Evolutionary conservation across 2,888 invertebrate genomes (phyloP).

Genomic region (Lydus trimaculatus): DNA sequence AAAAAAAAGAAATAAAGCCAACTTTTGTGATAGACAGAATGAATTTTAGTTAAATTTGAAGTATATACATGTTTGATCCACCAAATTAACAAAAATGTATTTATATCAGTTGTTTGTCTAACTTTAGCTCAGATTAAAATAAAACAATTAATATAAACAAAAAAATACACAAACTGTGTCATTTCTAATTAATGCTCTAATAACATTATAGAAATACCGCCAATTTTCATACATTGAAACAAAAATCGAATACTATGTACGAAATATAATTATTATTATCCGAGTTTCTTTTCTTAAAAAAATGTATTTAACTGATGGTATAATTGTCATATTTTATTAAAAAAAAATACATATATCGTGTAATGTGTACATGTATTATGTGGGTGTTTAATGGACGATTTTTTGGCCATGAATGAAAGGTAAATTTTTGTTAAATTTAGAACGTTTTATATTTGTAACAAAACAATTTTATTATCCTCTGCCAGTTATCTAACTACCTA

Average conservation of each 20-base stretch:
- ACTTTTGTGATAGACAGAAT: slow-evolving; percentile 2
- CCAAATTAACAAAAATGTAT: slow-evolving; percentile 21
- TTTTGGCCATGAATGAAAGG: slow-evolving; percentile 38
- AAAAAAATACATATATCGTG: slow-evolving; percentile 15
- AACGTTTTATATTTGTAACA: slow-evolving; percentile 34
- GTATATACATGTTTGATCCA: slow-evolving; percentile 15
- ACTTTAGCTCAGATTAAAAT: slow-evolving; percentile 23
- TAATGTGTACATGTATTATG: slow-evolving; percentile 23
- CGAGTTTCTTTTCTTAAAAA: no score
- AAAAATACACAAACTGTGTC: background rate
- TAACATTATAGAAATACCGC: background rate
- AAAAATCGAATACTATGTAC: no score
- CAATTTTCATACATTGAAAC: background rate
- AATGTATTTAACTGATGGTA: background rate
- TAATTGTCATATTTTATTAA: slow-evolving; percentile 11
- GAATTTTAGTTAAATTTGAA: background rate
- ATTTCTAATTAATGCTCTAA: background rate
- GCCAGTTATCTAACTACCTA: slow-evolving; percentile 36
- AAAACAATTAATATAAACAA: slow-evolving; percentile 13
- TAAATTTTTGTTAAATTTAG: slow-evolving; percentile 35
- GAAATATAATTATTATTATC: no score
- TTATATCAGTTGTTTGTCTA: slow-evolving; percentile 26
- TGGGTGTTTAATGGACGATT: slow-evolving; percentile 36
- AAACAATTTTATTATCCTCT: slow-evolving; percentile 36
- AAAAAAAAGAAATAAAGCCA: slow-evolving; percentile 3